Conservation (phyloP, 2,797 vertebrate genomes). For the Centropyge bicolor region DNA sequence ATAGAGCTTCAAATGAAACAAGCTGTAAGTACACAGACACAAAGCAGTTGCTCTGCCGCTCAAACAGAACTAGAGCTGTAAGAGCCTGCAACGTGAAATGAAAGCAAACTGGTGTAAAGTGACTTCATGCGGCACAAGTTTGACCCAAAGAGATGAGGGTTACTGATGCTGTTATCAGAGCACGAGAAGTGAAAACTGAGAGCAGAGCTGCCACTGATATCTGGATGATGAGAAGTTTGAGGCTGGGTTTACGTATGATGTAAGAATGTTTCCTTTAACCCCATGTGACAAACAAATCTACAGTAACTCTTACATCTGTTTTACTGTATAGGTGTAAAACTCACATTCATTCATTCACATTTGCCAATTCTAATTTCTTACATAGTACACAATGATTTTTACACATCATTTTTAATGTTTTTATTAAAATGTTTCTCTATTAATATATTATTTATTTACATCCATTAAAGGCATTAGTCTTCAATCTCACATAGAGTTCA, state of each 20-base stretch:
- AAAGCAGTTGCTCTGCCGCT: not conserved
- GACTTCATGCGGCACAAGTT: conserved; percentile 8
- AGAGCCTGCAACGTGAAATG: conserved; percentile 36
- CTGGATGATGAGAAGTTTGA: not conserved
- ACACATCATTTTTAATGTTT: conserved; percentile 17
- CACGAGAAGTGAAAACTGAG: conserved; percentile 33
- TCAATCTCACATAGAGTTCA: conserved; percentile 47
- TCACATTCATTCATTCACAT: not conserved
- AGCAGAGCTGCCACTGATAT: conserved; percentile 28
- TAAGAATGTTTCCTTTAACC: conserved; percentile 8
- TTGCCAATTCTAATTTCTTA: not conserved
- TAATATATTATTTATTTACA: conserved; percentile 77
- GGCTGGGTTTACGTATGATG: conserved; percentile 15
- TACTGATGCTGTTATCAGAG: conserved; percentile 9
- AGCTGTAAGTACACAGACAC: not conserved
- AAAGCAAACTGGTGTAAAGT: conserved; percentile 12
- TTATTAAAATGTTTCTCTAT: conserved; percentile 74
- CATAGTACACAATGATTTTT: not conserved
- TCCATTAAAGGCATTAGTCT: conserved; percentile 67
- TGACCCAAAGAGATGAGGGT: conserved; percentile 8
- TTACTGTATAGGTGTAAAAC: not conserved
- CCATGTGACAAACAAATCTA: not conserved
- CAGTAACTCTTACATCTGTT: not conserved
- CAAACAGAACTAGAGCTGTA: not conserved
- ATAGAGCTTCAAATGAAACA: conserved; percentile 23